A percentile compares a stretch with the other conserved stretches of the same genome.
These are phyloP conservation scores for Epistrophe grossulariae DNA, from an alignment of 2,888 invertebrate species.

Conservation along the genomic window DNA sequence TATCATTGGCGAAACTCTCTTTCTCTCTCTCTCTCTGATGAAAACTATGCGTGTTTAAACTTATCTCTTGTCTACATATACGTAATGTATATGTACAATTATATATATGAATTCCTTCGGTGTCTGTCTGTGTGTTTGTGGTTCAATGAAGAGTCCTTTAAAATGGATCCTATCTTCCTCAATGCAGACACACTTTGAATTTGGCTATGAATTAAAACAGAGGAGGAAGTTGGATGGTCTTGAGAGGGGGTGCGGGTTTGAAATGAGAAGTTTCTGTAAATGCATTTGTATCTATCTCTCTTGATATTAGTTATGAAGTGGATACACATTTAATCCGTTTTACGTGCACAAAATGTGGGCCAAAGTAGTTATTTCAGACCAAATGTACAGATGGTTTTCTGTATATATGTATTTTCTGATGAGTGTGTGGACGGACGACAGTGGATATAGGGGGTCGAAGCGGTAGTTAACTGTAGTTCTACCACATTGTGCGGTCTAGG, in stretches of 20 bases:
- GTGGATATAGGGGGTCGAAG: background rate
- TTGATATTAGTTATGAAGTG: conserved; percentile 66
- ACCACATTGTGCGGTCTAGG: conserved; percentile 58
- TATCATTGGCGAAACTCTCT: conserved; percentile 59
- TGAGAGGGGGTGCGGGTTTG: background rate
- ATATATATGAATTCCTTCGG: conserved; percentile 15
- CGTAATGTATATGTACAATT: conserved; percentile 1
- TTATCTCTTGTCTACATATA: conserved; percentile 40
- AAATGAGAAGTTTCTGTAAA: conserved; percentile 48
- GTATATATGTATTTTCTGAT: background rate
- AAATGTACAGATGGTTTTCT: conserved; percentile 32
- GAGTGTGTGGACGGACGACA: background rate
- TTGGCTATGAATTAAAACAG: conserved; percentile 15
- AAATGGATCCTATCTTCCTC: conserved; percentile 45
- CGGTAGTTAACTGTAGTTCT: conserved; percentile 33
- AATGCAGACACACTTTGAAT: conserved; percentile 52
- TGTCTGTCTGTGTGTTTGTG: conserved; percentile 35
- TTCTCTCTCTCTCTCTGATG: conserved; percentile 2
- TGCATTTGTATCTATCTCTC: conserved; percentile 65
- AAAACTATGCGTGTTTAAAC: conserved; percentile 70
- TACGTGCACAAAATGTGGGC: conserved; percentile 71
- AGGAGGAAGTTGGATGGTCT: background rate
- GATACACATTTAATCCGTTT: conserved; percentile 70
- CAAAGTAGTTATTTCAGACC: conserved; percentile 58
- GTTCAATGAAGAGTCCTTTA: conserved; percentile 49